Evolutionary conservation across 2,113 vertebrate species (phyloP), one percentile per base, ranked within the genome.

Genomic region (Albula goreensis): DNA sequence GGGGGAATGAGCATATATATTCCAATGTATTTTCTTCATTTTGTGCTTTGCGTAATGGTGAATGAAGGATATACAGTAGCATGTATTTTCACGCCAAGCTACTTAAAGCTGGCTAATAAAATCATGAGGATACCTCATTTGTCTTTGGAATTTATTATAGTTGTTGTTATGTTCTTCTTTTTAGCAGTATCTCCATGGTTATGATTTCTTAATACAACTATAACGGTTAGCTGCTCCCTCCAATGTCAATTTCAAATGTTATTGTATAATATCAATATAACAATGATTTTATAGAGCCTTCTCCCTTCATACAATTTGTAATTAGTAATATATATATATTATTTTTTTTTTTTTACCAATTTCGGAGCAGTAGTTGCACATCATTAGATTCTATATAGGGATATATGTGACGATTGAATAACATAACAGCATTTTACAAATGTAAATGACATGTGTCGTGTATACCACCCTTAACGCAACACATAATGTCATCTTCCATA

Each of bases 31-130:
- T 74, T 31, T 31, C 8, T 31, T 74, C 70, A 77, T 52, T 84
- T 84, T 83, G 66, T 70, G 22, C 50, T 77, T 74, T 84, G 70
- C 70, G 66, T 66, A 77, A 52, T 82, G 52, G 51, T 84, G 50
- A 84, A 84, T 50, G 6, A 77, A n/a, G 50, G 10, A 63, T 84
- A 25, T 51, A 19, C 49, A 74, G 22, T 70, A 5, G 22, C 63
- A 70, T n/a, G 19, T 70, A 70, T 22, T 22, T 70, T 7, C 19
- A 70, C 3, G 63, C 63, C 63, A n/a, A 19, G 17, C 22, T 25
- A 74, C 70, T 74, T 74, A 2, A 74, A 74, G 25, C 70, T 74
- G 70, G 70, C 70, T 74, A 74, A 25, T 74, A 25, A 74, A 74
- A 74, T 31, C 25, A 74, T 22, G 70, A 74, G 25, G 25, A 74